phyloP scores from a whole-genome alignment of 2,888 invertebrate genomes.

The Steinernema scapterisci region DNA sequence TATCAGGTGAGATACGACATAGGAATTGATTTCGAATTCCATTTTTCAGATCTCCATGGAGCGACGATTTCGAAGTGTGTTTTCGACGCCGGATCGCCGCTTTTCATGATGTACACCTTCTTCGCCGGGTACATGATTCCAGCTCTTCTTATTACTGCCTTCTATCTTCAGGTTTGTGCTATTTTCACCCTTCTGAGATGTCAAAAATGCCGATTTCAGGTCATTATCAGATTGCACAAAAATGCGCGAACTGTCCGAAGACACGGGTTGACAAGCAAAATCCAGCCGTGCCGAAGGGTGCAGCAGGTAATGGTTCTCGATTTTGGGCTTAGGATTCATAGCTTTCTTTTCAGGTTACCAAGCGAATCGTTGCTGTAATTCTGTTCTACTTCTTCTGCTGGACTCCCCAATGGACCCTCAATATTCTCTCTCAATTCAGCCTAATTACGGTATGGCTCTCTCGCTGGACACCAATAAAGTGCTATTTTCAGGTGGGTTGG shows the following conservation, averaged over 20 bases:
- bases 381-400: constrained; percentile 66
- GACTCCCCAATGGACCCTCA: constrained; percentile 65
- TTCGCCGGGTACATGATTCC: constrained; percentile 60
- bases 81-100: constrained; percentile 58
- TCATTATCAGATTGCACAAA: constrained; percentile 27
- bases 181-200: too few relatives aligned
- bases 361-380: constrained; percentile 64
- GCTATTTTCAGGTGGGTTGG: constrained; percentile 49
- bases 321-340: too few relatives aligned
- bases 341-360: constrained; percentile 57
- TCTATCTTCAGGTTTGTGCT: constrained; percentile 54
- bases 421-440: constrained; percentile 61
- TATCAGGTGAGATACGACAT: too few relatives aligned
- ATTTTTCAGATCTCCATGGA: constrained; percentile 46
- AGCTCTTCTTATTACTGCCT: constrained; percentile 63
- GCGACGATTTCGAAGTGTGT: constrained; percentile 59
- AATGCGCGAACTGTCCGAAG: constrained; percentile 36
- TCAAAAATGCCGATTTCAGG: background rate
- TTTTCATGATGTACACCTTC: constrained; percentile 65
- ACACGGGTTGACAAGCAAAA: constrained; percentile 37
- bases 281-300: constrained; percentile 12
- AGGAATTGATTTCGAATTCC: background rate
- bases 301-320: background rate
- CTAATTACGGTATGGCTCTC: constrained; percentile 46
- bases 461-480: background rate